Base-by-base conservation (phyloP, 1,140 invertebrate genomes). In the Heterodera schachtii region DNA sequence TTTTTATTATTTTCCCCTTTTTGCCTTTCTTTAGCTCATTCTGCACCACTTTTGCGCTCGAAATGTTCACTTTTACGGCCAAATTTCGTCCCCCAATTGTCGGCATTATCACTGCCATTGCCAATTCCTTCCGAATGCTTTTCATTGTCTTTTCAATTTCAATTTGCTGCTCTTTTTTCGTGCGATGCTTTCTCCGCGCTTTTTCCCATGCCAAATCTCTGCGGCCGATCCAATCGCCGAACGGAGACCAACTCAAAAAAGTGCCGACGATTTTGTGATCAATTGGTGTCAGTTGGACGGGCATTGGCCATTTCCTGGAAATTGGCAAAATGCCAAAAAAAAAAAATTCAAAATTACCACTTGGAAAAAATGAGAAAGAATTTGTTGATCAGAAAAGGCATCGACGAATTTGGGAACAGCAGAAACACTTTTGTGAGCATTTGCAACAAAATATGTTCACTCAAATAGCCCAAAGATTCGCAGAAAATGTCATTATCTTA, bases 61-160 rank as follows among this genome's bases (percentile, higher is more conserved):
- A 75, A 13, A 52, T 31, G 60, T 75, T 75, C 11, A 75, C 60
- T 44, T 75, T 75, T 52, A 21, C 21, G 60, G 73, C 31, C 49
- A 60, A 21, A 75, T 75, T 75, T 44, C 60, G 73, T 75, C 19
- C 73, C 21, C 31, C 31, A 19, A 47, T 44, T 31, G 73, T 52
- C 11, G 73, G 73, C 21, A 44, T 75, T 52, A 75, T 75, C 21
- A 75, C 44, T 9, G 73, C 43, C 73, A 52, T 52, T 52, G 52
- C 52, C 52, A 52, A 11, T 52, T 64, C 57, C 19, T 3, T 64
- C 5, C 57, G 57, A 64, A 64, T 64, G 5, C 16, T 64, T 64
- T 64, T 64, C 57, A 64, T 19, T 4, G 49, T 2, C 11, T 52
- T 52, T 52, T 52, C 11, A 52, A 52, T 6, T 11, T 11, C 11